Evolutionary conservation across 2,113 vertebrate genomes (phyloP).

Genomic region (Poeciliopsis prolifica): DNA sequence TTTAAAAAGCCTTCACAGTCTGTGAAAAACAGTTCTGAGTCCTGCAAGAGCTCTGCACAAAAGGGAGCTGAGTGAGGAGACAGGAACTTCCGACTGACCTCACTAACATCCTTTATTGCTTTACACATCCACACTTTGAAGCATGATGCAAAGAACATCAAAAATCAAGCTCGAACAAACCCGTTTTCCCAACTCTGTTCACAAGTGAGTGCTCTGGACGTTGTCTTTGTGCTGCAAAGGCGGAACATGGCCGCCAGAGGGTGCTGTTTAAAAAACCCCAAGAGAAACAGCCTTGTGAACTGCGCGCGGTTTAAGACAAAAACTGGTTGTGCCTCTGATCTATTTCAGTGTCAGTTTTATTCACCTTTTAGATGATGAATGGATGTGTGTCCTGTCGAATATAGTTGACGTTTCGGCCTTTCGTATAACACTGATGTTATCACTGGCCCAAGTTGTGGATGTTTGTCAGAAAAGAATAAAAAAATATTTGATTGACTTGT

Average conservation of each 20-base stretch:
- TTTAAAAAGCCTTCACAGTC: not conserved
- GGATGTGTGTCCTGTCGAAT: constrained; percentile 42
- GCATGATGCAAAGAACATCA: constrained; percentile 7
- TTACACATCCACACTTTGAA: not conserved
- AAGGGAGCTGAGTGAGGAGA: no score
- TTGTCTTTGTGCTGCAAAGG: constrained; percentile 58
- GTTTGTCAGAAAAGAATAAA: constrained; percentile 72
- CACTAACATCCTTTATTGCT: no score
- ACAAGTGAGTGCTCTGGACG: constrained; percentile 39
- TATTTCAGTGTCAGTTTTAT: constrained; percentile 44
- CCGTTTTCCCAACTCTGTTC: no score
- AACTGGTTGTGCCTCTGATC: constrained; percentile 49
- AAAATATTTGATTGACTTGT: constrained; percentile 57
- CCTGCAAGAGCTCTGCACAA: no score
- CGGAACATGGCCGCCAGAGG: constrained; percentile 71
- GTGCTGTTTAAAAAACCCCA: constrained; percentile 60
- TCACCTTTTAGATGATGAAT: constrained; percentile 47
- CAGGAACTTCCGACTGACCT: no score
- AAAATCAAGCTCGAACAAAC: not conserved
- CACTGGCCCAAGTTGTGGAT: constrained; percentile 45
- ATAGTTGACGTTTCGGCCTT: constrained; percentile 36
- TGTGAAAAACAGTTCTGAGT: no score
- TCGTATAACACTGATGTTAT: constrained; percentile 38
- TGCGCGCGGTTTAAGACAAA: constrained; percentile 10
- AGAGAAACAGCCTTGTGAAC: constrained; percentile 16